Conservation (phyloP, 2,888 invertebrate genomes). For the Latrodectus hesperus region DNA sequence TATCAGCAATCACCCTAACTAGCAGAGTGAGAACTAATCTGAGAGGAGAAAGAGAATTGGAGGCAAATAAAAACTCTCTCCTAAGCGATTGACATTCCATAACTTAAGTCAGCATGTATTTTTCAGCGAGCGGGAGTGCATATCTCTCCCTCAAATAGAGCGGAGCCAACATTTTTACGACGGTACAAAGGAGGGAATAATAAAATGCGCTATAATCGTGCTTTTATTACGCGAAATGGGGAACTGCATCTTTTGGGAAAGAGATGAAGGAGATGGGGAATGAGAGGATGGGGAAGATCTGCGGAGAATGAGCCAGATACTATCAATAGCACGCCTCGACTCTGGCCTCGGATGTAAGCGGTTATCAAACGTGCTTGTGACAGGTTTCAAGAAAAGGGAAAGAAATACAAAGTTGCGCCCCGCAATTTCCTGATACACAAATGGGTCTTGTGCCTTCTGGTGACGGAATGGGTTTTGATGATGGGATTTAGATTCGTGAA, state of each 20-base stretch:
- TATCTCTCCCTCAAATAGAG: slow-evolving; percentile 32
- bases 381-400: slow-evolving; percentile 55
- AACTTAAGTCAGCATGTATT: slow-evolving; percentile 45
- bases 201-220: slow-evolving; percentile 68
- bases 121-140: not conserved
- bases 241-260: slow-evolving; percentile 62
- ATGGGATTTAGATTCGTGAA: too few species aligned
- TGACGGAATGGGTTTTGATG: too few species aligned
- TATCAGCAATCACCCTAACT: too few species aligned
- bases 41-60: not conserved
- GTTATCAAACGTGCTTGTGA: slow-evolving; percentile 68
- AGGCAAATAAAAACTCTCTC: slow-evolving; percentile 9
- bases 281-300: slow-evolving; percentile 11
- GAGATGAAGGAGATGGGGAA: slow-evolving; percentile 40
- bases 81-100: slow-evolving; percentile 56
- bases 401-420: not conserved
- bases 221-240: slow-evolving; percentile 67
- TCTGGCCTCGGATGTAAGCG: slow-evolving; percentile 54
- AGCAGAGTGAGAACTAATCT: not conserved
- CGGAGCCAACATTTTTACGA: slow-evolving; percentile 55
- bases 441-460: not conserved
- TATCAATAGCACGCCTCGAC: slow-evolving; percentile 65
- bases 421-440: slow-evolving; percentile 1
- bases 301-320: slow-evolving; percentile 55
- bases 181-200: slow-evolving; percentile 57